These are phyloP conservation scores for Nomia melanderi DNA, from an alignment of 1,140 invertebrate species.

Conservation along the genomic window DNA sequence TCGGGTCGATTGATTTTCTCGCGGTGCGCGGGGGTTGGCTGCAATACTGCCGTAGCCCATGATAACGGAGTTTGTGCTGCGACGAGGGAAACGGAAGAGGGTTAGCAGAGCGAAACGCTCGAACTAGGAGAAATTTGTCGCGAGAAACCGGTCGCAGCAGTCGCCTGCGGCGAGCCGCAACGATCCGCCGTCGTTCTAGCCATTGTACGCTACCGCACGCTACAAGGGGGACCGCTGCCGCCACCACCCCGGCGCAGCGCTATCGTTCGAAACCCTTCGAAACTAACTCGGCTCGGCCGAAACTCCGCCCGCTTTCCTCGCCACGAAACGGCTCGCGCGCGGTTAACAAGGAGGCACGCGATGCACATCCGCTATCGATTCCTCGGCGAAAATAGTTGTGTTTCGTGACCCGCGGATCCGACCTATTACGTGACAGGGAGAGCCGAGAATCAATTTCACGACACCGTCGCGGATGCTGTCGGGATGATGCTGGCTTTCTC, in stretches of 20 bases:
- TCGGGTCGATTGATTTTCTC: constrained; percentile 77
- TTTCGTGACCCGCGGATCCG: neutral
- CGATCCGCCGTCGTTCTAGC: constrained; percentile 73
- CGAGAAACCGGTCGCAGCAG: constrained; percentile 74
- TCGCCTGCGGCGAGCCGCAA: constrained; percentile 77
- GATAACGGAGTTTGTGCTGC: constrained; percentile 15
- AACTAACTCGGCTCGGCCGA: constrained; percentile 60
- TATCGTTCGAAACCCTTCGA: constrained; percentile 59
- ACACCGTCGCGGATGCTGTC: neutral
- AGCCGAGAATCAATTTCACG: neutral
- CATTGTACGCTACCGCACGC: constrained; percentile 56
- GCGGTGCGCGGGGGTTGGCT: constrained; percentile 24
- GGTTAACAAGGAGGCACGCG: constrained; percentile 58
- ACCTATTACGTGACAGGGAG: neutral
- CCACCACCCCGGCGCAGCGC: neutral
- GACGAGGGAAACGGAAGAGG: constrained; percentile 16
- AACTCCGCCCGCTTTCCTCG: constrained; percentile 56
- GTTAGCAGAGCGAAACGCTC: constrained; percentile 29
- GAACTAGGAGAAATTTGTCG: constrained; percentile 66
- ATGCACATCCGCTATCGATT: constrained; percentile 58
- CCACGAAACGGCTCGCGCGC: constrained; percentile 55
- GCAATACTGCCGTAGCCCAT: neutral
- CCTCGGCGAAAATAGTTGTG: constrained; percentile 26
- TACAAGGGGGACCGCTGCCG: constrained; percentile 38
- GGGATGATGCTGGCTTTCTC: too few relatives aligned